Conservation (phyloP, 2,113 vertebrate species). For the Lutjanus erythropterus region DNA sequence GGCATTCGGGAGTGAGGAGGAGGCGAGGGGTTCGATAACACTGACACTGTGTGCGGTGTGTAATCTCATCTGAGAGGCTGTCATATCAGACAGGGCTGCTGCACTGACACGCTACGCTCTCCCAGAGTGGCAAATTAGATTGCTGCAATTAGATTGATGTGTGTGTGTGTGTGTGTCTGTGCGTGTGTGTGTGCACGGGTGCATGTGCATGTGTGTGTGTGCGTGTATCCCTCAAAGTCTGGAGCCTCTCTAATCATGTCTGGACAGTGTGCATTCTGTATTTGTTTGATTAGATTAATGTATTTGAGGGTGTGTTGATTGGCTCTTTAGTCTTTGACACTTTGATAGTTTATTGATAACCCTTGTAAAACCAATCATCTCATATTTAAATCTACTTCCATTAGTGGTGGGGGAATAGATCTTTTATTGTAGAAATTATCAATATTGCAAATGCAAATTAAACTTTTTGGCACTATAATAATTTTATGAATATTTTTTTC, state of each 20-base stretch:
- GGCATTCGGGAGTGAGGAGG: conserved; percentile 57
- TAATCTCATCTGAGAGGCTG: conserved; percentile 80
- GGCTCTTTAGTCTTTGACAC: conserved; percentile 42
- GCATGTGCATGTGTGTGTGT: no score
- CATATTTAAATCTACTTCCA: conserved; percentile 3
- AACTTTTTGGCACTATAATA: no score
- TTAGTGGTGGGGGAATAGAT: no score
- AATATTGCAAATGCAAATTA: no score
- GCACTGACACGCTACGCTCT: conserved; percentile 63
- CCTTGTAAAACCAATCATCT: conserved; percentile 5
- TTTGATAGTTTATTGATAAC: conserved; percentile 35
- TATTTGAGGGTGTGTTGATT: conserved; percentile 45
- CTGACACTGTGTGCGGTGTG: conserved; percentile 65
- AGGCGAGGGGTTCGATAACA: conserved; percentile 64
- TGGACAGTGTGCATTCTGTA: conserved; percentile 52
- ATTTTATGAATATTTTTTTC: no score
- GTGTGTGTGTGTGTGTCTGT: no score
- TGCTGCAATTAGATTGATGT: conserved; percentile 72
- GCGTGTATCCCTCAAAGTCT: conserved; percentile 41
- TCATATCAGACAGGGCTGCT: conserved; percentile 75
- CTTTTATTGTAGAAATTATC: no score
- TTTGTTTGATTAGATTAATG: conserved; percentile 59
- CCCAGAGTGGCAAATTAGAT: conserved; percentile 75
- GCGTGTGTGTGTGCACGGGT: no score
- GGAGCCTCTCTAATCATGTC: conserved; percentile 54